Conservation (phyloP, 2,113 vertebrate species). For the Toxostoma redivivum region DNA sequence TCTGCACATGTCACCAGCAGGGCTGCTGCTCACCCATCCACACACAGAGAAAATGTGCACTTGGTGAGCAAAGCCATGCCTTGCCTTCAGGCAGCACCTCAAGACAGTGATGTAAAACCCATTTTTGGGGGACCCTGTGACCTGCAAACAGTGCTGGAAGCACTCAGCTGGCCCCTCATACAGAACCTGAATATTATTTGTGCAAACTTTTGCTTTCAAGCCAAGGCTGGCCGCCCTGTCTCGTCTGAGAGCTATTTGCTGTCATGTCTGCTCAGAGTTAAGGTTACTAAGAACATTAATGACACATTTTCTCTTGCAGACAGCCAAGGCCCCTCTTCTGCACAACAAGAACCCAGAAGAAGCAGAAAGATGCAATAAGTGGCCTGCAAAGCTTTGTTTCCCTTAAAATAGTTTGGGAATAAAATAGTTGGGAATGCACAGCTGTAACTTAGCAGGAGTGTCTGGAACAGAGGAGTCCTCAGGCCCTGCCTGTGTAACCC, state of each 20-base stretch:
- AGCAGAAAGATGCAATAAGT: background rate
- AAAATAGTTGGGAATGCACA: background rate
- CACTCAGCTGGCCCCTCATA: background rate
- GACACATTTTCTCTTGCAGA: background rate
- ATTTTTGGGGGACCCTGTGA: background rate
- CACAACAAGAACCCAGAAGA: background rate
- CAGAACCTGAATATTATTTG: background rate
- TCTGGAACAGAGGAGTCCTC: background rate
- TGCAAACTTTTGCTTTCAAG: background rate
- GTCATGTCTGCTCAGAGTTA: background rate
- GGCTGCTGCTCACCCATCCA: background rate
- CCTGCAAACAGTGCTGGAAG: background rate
- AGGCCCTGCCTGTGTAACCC: background rate
- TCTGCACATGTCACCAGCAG: fast-evolving
- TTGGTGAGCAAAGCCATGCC: background rate
- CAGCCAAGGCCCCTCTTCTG: background rate
- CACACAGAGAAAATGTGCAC: background rate
- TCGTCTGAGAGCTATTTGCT: background rate
- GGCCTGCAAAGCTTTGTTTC: background rate
- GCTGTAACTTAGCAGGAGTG: fast-evolving
- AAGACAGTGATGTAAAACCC: background rate
- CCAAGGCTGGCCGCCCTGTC: background rate
- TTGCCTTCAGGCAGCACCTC: background rate
- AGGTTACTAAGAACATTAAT: background rate
- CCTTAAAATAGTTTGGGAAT: background rate